A percentile compares a stretch with the other conserved stretches of the same genome.
phyloP scores from a whole-genome alignment of 35 echinoderm and acorn worm species.

The Anneissia japonica region DNA sequence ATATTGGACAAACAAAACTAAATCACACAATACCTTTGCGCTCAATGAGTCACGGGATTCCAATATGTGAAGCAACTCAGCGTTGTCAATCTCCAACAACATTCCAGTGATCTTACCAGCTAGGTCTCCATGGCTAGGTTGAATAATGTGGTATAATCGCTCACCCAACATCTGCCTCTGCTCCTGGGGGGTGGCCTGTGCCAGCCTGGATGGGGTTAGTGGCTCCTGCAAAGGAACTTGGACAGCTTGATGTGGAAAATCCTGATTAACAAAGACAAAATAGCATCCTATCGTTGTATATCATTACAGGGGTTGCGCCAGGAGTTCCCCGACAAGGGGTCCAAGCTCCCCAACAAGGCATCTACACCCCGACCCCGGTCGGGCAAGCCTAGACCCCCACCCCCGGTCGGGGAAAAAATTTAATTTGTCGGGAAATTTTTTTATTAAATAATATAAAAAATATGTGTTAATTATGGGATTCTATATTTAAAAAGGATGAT shows the following conservation, averaged over 20 bases:
- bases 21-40: slow-evolving; percentile 81
- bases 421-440: too few relatives aligned
- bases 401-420: too few relatives aligned
- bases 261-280: not conserved
- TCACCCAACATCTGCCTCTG: slow-evolving; percentile 97
- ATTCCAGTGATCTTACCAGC: slow-evolving; percentile 85
- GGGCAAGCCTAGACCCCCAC: too few relatives aligned
- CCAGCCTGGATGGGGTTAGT: slow-evolving; percentile 76
- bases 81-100: slow-evolving; percentile 83
- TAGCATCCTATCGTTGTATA: too few relatives aligned
- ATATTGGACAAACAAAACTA: too few relatives aligned
- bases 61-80: slow-evolving; percentile 91
- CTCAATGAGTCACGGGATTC: slow-evolving; percentile 54
- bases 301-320: too few relatives aligned
- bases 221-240: slow-evolving; percentile 81
- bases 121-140: slow-evolving; percentile 69
- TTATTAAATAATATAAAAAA: too few relatives aligned
- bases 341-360: too few relatives aligned
- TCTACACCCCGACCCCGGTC: too few relatives aligned
- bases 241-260: slow-evolving; percentile 28
- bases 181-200: slow-evolving; percentile 63
- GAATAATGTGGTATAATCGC: slow-evolving; percentile 83
- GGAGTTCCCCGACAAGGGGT: too few relatives aligned
- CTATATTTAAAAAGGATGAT: too few relatives aligned
- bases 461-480: too few relatives aligned